Percentiles rank a stretch among this genome's conserved stretches.
Evolutionary conservation across 1,140 invertebrate species (phyloP).

Genomic region (Hylyphantes graminicola): DNA sequence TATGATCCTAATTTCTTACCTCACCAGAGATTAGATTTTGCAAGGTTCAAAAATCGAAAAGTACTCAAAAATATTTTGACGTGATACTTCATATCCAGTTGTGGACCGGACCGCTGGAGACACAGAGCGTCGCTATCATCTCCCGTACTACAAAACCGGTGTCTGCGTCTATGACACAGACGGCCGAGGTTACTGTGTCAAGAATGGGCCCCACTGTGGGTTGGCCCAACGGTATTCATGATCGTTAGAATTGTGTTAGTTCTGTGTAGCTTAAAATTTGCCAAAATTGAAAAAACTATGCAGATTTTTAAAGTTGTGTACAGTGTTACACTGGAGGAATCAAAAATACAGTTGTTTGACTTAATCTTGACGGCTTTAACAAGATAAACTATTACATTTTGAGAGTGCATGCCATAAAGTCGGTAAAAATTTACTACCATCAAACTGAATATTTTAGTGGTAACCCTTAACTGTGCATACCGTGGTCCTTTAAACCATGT

Average conservation of each 20-base stretch:
- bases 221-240: slow-evolving; percentile 96
- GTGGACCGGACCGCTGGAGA: slow-evolving; percentile 97
- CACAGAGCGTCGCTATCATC: slow-evolving; percentile 95
- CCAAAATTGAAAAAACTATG: too few relatives aligned
- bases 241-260: too few relatives aligned
- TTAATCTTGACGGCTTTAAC: too few relatives aligned
- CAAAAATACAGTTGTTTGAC: too few relatives aligned
- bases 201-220: slow-evolving; percentile 98
- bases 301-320: too few relatives aligned
- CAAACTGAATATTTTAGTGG: too few relatives aligned
- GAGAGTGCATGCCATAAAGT: background rate
- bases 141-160: slow-evolving; percentile 98
- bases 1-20: too few relatives aligned
- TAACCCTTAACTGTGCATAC: too few relatives aligned
- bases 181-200: slow-evolving; percentile 91
- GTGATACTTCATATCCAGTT: slow-evolving; percentile 75
- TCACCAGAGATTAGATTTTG: too few relatives aligned
- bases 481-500: background rate
- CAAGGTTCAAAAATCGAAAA: too few relatives aligned
- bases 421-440: background rate
- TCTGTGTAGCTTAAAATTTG: too few relatives aligned
- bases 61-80: background rate
- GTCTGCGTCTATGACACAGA: slow-evolving; percentile 99
- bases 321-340: too few relatives aligned
- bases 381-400: background rate